A percentile compares a stretch with the other conserved stretches of the same genome.
Evolutionary conservation across 2,888 invertebrate species (phyloP).

Genomic region (Amphiduros pacificus): DNA sequence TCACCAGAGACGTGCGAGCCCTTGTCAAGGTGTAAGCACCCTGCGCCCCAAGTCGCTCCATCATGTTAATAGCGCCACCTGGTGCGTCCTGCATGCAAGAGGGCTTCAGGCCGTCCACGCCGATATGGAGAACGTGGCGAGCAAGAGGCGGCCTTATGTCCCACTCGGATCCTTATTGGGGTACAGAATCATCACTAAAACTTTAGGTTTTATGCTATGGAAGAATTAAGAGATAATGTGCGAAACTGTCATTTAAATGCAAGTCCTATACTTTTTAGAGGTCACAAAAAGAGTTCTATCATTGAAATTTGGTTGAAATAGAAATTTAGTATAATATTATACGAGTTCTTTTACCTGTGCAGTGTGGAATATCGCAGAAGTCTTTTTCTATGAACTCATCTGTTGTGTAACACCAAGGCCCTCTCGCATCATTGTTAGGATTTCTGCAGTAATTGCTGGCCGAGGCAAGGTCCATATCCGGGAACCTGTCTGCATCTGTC

Average conservation of each 20-base stretch:
- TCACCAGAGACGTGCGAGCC: conserved; percentile 5
- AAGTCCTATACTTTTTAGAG: too few species aligned
- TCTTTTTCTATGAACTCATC: not conserved
- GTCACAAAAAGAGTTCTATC: too few species aligned
- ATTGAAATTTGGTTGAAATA: too few species aligned
- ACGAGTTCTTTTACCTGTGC: too few species aligned
- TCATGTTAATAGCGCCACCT: conserved; percentile 15
- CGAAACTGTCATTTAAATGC: too few species aligned
- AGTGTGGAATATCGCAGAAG: conserved; percentile 10
- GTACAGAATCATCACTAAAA: too few species aligned
- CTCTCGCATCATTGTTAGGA: conserved; percentile 7
- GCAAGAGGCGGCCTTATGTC: not conserved
- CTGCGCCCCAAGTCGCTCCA: not conserved
- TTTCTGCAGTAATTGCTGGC: conserved; percentile 19
- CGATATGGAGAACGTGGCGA: conserved; percentile 19
- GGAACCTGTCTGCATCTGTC: conserved; percentile 9
- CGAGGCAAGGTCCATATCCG: conserved; percentile 1
- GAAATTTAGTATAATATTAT: too few species aligned
- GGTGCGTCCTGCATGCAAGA: conserved; percentile 6
- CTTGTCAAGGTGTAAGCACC: conserved; percentile 8
- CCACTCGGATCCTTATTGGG: too few species aligned
- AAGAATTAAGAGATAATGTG: too few species aligned
- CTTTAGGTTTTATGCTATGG: too few species aligned
- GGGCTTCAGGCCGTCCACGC: conserved; percentile 15
- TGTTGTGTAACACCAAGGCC: conserved; percentile 18